Conservation (phyloP, 2,113 vertebrate species). For the Dipodomys merriami region DNA sequence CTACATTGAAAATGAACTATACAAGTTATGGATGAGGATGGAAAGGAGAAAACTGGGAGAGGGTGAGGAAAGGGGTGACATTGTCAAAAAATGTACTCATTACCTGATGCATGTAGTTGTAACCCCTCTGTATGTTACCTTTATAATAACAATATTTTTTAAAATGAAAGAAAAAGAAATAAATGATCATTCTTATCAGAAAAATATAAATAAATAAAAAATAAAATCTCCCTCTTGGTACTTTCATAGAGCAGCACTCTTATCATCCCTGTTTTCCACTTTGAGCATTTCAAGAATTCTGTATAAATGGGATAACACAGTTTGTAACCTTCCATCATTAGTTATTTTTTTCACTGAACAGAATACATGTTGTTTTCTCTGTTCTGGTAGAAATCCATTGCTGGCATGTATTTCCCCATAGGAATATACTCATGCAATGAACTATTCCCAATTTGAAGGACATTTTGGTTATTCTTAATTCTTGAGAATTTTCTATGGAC, state of each 20-base stretch:
- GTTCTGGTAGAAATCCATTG: too few species aligned
- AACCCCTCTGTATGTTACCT: too few species aligned
- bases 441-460: neutral
- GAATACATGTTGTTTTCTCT: neutral
- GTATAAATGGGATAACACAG: neutral
- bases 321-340: neutral
- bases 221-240: neutral
- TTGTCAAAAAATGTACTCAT: too few species aligned
- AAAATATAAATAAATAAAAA: too few species aligned
- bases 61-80: too few species aligned
- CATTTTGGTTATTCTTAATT: neutral
- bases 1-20: too few species aligned
- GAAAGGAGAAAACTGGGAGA: too few species aligned
- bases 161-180: too few species aligned
- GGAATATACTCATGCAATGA: neutral
- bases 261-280: neutral
- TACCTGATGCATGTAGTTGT: too few species aligned
- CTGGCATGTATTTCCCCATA: neutral
- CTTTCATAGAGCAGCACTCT: neutral
- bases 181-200: too few species aligned
- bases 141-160: too few species aligned
- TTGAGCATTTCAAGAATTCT: neutral
- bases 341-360: neutral
- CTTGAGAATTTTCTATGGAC: neutral
- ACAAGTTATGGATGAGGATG: too few species aligned